phyloP scores from a whole-genome alignment of 1,140 invertebrate genomes.

The Drosophila suzukii region DNA sequence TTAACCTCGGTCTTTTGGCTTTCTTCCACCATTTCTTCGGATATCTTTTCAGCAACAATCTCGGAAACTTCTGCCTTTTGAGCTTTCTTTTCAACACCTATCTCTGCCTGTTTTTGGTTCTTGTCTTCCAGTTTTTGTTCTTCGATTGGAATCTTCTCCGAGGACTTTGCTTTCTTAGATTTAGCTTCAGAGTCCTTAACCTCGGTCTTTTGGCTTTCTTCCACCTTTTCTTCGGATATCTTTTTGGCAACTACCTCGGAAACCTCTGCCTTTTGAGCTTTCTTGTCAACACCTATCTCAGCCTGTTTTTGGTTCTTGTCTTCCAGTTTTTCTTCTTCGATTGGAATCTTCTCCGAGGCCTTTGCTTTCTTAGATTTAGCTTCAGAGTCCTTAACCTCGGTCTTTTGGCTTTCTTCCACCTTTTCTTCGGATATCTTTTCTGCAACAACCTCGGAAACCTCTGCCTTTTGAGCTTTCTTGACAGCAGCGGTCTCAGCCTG shows the following conservation, averaged over 20 bases:
- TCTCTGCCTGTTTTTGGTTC: constrained; percentile 14
- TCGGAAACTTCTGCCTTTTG: background rate
- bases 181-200: constrained; percentile 10
- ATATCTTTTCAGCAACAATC: background rate
- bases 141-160: no score
- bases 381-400: constrained; percentile 25
- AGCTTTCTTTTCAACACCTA: background rate
- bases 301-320: constrained; percentile 3
- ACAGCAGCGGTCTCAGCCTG: background rate
- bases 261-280: background rate
- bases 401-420: constrained; percentile 29
- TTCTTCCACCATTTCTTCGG: constrained; percentile 10
- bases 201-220: background rate
- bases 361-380: background rate
- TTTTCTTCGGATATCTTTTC: background rate
- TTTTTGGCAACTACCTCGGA: background rate
- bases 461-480: background rate
- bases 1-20: constrained; percentile 39
- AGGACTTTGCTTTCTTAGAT: background rate
- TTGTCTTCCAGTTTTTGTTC: no score
- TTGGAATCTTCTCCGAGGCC: constrained; percentile 12
- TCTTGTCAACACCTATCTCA: background rate
- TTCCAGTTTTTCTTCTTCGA: constrained; percentile 11
- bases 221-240: constrained; percentile 3
- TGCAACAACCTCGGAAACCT: constrained; percentile 1